Percentiles rank a stretch among this genome's conserved stretches.
Evolutionary conservation across 2,888 invertebrate species (phyloP).

Genomic region (Zygothrica quintamaculata): DNA sequence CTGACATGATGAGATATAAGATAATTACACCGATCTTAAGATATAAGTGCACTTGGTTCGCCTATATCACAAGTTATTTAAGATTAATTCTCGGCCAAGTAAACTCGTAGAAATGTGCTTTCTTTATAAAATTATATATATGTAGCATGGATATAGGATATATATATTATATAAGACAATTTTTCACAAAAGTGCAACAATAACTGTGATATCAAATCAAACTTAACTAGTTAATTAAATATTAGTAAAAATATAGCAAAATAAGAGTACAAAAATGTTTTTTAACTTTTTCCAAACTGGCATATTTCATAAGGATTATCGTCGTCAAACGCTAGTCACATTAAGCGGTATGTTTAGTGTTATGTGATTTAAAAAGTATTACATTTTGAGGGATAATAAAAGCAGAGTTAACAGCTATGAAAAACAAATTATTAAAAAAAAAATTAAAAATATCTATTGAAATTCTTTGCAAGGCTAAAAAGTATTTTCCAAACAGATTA

Average conservation of each 20-base stretch:
- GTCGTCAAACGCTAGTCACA: slow-evolving; percentile 70
- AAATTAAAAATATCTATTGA: too few relatives aligned
- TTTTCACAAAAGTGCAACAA: background rate
- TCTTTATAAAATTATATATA: background rate
- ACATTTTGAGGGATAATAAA: too few relatives aligned
- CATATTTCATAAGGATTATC: slow-evolving; percentile 64
- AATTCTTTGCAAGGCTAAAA: too few relatives aligned
- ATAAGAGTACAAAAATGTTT: slow-evolving; percentile 46
- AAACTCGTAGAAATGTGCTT: too few relatives aligned
- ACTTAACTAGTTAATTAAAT: slow-evolving; percentile 1
- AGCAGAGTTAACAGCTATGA: too few relatives aligned
- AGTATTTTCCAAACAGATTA: too few relatives aligned
- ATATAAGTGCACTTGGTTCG: slow-evolving; percentile 46
- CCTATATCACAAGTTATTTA: slow-evolving; percentile 51
- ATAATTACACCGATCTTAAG: background rate
- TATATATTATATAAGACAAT: background rate
- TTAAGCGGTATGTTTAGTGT: slow-evolving; percentile 77
- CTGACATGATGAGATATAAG: slow-evolving; percentile 52
- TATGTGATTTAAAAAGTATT: too few relatives aligned
- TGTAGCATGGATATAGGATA: slow-evolving; percentile 60
- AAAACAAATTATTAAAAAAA: too few relatives aligned
- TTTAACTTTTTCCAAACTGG: slow-evolving; percentile 58
- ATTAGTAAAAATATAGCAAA: background rate
- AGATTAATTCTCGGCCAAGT: background rate
- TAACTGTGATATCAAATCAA: slow-evolving; percentile 60